Base-by-base conservation (phyloP, 2,113 vertebrate species). In the Tachycineta bicolor region DNA sequence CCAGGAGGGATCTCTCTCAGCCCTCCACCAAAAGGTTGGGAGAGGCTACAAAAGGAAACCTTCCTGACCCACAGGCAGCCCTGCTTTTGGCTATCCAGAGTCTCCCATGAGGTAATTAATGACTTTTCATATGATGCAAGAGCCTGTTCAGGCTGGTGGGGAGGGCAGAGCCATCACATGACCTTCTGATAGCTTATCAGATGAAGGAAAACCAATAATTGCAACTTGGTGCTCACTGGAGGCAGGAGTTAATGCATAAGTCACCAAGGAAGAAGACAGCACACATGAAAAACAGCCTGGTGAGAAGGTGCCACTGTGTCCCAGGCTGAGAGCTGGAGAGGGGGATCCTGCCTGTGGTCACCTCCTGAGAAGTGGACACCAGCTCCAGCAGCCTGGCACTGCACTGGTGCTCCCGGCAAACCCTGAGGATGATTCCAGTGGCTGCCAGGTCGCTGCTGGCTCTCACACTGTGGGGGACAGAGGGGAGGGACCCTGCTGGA, bases 391-490 rank as follows among this genome's bases (percentile, higher is more conserved):
- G 70, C 63, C 89, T 77, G 94, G 79, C 55, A 64, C 55, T 5
- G 0, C 4, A 0, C 7, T 56, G 81, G 49, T 52, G 65, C 77
- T 85, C 41, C 25, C 83, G 84, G 52, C 39, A 58, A 78, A 41
- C 4, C 2, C 56, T 59, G 71, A 64, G 91, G 24, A 24, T 47
- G 33, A 1, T 0, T 43, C 43, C 26, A 52, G 69, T 0, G 33
- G 73, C 95, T 92, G 91, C 87, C 83, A 75, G 60, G 73, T 90
- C 80, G 18, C 59, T 83, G 86, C 79, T 80, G 86, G 49, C 55
- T 67, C 69, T 50, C 73, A 22, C 26, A 5, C 43, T 46, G 83
- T 1, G 58, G 59, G 39, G 65, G 31, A 34, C n/a, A 84, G 52
- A 62, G 74, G 64, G 84, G n/a, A 50, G 23, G 44, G 58, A 71